These are phyloP conservation scores for Capitulum mitella DNA, from an alignment of 2,888 invertebrate genomes.

Conservation along the genomic window DNA sequence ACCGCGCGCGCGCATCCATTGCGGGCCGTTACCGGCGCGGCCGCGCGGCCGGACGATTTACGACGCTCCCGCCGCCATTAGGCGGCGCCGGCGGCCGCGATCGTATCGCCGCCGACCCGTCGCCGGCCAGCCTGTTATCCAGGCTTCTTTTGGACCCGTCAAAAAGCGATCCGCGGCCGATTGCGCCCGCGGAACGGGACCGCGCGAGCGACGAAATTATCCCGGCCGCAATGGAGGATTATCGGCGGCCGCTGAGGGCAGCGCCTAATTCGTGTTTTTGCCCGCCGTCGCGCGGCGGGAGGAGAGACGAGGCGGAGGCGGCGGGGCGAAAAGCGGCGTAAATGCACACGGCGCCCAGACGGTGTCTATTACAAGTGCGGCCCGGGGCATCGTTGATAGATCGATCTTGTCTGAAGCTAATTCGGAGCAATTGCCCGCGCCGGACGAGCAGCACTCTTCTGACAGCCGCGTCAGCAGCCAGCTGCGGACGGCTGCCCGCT, in stretches of 20 bases:
- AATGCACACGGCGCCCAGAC: not conserved
- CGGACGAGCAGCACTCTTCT: too few relatives aligned
- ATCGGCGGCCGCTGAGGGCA: not conserved
- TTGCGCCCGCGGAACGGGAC: not conserved
- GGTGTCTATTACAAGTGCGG: too few relatives aligned
- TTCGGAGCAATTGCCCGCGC: too few relatives aligned
- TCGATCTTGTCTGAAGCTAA: too few relatives aligned
- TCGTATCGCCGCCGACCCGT: not conserved
- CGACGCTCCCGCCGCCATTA: not conserved
- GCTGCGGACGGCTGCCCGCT: too few relatives aligned
- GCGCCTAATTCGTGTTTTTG: not conserved
- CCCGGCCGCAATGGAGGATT: not conserved
- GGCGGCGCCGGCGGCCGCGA: not conserved
- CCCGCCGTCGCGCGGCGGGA: not conserved
- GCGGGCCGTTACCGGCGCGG: not conserved
- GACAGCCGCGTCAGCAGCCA: too few relatives aligned
- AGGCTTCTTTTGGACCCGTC: not conserved
- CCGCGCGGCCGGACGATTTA: not conserved
- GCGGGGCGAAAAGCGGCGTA: not conserved
- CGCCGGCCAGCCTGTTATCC: not conserved
- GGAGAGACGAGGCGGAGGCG: not conserved
- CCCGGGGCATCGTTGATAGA: too few relatives aligned
- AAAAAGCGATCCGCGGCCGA: not conserved
- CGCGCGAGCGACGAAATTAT: not conserved
- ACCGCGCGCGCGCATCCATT: not conserved